Evolutionary conservation across 2,797 vertebrate genomes (phyloP), one percentile per base, ranked within the genome.

Genomic region (Premnoplex brunnescens): DNA sequence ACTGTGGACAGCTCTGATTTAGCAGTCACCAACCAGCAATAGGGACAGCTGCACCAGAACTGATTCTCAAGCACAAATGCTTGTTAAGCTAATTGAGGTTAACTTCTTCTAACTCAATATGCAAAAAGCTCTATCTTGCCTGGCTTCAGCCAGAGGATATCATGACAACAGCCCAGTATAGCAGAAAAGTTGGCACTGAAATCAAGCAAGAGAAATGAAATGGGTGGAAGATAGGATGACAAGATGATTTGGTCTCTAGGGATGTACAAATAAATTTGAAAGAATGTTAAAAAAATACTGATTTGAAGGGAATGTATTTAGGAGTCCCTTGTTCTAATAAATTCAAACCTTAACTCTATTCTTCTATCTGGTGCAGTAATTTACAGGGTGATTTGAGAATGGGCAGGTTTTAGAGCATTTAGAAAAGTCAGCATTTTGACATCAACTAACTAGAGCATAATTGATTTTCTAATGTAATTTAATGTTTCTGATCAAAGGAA

Each of bases 51-150:
- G 76, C 43, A 46, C 46, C 64, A 30, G 26, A 44, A 28, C 23
- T 34, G 19, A 5, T 37, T 82, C 62, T 67, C 66, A 36, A 41
- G 62, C 76, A 88, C 58, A 54, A 91, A 49, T 0, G 4, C 55
- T 91, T 46, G 44, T 91, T 89, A 32, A 91, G 30, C 44, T 93
- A 92, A 93, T 71, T 44, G 67, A 87, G 88, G 66, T 78, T 84
- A 94, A 94, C 43, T 75, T 22, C 24, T 55, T 77, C 79, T 84
- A 78, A 51, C n/a, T 81, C 46, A 52, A 15, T 22, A 75, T 6
- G 14, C n/a, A 80, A 72, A 91, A 91, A 55, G 7, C 22, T 58
- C 18, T 30, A 2, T 58, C 39, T 59, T 89, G 26, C 32, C 81
- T 73, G 32, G 18, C 34, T 82, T 82, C 39, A 82, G 41, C 37